Evolutionary conservation across 2,888 invertebrate species (phyloP).

Genomic region (Scaptomyza flava): DNA sequence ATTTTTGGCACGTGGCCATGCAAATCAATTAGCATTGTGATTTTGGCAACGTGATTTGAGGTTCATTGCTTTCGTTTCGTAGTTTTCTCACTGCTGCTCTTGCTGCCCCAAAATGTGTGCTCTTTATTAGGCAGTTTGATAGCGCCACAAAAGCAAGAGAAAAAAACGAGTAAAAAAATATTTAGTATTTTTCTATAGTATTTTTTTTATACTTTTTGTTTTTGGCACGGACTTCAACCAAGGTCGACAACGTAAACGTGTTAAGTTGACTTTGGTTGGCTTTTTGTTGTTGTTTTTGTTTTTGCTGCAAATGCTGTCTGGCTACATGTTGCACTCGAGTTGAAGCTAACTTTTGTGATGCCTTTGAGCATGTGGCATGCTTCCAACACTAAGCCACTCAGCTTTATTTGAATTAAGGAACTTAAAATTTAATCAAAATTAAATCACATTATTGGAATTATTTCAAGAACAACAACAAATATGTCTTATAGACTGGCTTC

Average conservation of each 20-base stretch:
- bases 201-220: not conserved
- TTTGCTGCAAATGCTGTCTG: not conserved
- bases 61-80: conserved; percentile 19
- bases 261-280: conserved; percentile 17
- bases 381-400: too few relatives aligned
- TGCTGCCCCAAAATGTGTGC: conserved; percentile 35
- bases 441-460: too few relatives aligned
- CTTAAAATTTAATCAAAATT: too few relatives aligned
- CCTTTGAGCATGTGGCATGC: conserved; percentile 20
- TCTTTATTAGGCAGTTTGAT: conserved; percentile 69
- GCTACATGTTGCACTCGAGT: conserved; percentile 37
- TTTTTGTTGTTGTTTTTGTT: not conserved
- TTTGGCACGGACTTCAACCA: conserved; percentile 21
- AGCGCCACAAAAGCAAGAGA: conserved; percentile 1
- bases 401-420: too few relatives aligned
- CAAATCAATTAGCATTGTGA: conserved; percentile 26
- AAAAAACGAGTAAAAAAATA: too few relatives aligned
- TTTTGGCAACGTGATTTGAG: not conserved
- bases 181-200: conserved; percentile 1
- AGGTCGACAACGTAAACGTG: conserved; percentile 21
- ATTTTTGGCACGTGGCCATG: not conserved
- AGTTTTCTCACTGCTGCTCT: not conserved
- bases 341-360: conserved; percentile 25
- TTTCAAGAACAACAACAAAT: too few relatives aligned
- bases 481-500: too few relatives aligned